Conservation (phyloP, 2,113 vertebrate species). For the Mandrillus leucophaeus region DNA sequence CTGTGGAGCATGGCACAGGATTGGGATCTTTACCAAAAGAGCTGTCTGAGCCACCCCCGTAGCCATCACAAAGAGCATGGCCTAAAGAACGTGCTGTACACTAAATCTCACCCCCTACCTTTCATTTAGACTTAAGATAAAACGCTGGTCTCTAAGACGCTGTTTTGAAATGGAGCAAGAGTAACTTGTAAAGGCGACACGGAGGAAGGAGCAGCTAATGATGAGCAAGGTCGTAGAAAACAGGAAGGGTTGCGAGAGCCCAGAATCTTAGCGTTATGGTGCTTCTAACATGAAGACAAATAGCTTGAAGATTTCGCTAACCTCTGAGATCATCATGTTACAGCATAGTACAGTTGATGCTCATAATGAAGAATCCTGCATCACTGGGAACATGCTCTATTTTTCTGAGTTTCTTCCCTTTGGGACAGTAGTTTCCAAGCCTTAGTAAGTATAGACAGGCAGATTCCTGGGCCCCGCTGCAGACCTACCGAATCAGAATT, state of each 20-base stretch:
- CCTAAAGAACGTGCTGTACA: no score
- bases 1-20: not conserved
- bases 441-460: not conserved
- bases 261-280: not conserved
- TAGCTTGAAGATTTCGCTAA: not conserved
- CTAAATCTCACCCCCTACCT: not conserved
- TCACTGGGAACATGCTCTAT: not conserved
- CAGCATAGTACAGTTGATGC: not conserved
- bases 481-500: not conserved
- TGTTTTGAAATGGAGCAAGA: not conserved
- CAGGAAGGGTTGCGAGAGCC: not conserved
- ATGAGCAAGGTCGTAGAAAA: not conserved
- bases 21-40: not conserved
- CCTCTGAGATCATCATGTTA: not conserved
- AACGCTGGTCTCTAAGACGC: not conserved
- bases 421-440: not conserved
- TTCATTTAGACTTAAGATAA: not conserved
- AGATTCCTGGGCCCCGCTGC: not conserved
- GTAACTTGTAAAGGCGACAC: not conserved
- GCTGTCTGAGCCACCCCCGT: not conserved
- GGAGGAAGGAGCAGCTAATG: not conserved
- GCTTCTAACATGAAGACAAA: not conserved
- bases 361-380: not conserved
- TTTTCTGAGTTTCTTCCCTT: not conserved
- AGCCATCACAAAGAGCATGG: not conserved